phyloP scores from a whole-genome alignment of 2,888 invertebrate genomes.

The Amphiduros pacificus region DNA sequence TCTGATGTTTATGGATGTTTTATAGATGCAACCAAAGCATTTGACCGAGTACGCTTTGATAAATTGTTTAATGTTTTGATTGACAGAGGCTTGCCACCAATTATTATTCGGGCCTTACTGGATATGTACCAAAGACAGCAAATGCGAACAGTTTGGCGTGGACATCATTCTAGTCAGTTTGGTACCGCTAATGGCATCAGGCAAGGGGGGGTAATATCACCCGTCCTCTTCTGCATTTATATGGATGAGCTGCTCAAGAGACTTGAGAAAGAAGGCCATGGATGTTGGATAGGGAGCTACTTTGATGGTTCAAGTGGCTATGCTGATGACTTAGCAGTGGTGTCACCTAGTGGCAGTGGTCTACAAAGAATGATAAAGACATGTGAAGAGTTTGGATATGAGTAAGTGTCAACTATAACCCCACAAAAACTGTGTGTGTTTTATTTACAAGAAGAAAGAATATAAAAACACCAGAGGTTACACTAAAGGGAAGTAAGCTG shows the following conservation, averaged over 20 bases:
- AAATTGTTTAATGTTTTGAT: constrained; percentile 1
- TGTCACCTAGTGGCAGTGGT: too few relatives aligned
- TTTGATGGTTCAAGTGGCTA: constrained; percentile 1
- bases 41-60: neutral
- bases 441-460: too few relatives aligned
- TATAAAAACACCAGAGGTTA: too few relatives aligned
- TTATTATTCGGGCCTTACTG: neutral
- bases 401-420: too few relatives aligned
- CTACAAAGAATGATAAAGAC: too few relatives aligned
- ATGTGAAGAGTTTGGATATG: too few relatives aligned
- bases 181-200: neutral
- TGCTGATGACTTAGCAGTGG: neutral
- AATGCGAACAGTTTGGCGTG: neutral
- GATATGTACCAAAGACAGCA: neutral
- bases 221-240: neutral
- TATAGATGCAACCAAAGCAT: constrained; percentile 1
- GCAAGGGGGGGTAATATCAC: neutral
- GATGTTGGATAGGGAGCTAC: neutral
- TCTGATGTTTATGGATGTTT: constrained; percentile 1
- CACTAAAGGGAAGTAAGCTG: too few relatives aligned
- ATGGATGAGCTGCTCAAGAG: neutral
- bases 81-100: neutral
- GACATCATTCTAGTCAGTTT: neutral
- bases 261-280: neutral
- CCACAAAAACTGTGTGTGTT: too few relatives aligned